These are phyloP conservation scores for Pristis pectinata DNA, from an alignment of 2,797 vertebrate genomes.

Conservation along the genomic window DNA sequence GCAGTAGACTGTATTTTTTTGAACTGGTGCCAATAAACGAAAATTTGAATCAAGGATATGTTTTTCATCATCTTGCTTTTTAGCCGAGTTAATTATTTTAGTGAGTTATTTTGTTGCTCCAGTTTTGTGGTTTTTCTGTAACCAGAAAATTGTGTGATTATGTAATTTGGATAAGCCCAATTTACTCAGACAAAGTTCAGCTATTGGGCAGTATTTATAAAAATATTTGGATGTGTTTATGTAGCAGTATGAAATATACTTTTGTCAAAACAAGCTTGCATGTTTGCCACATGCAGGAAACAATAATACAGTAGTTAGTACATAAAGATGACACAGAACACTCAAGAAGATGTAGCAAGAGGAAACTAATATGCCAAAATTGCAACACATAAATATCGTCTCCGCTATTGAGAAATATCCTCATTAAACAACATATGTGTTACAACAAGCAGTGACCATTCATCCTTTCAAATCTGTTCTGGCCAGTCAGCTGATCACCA, in stretches of 20 bases:
- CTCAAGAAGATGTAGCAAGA: not conserved
- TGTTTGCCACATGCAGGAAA: not conserved
- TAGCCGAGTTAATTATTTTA: not conserved
- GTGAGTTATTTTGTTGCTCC: not conserved
- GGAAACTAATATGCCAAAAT: not conserved
- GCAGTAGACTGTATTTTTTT: not conserved
- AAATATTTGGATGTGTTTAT: constrained; percentile 4
- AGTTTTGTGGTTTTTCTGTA: not conserved
- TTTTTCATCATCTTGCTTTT: not conserved
- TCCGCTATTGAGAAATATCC: not conserved
- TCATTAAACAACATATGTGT: not conserved
- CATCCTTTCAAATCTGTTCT: not conserved
- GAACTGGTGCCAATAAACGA: not conserved
- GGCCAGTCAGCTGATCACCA: not conserved
- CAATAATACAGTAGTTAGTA: not conserved
- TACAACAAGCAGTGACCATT: not conserved
- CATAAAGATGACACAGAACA: not conserved
- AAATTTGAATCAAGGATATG: not conserved
- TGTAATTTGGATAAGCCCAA: not conserved
- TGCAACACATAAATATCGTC: not conserved
- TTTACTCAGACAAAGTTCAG: not conserved
- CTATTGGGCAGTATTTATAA: not conserved
- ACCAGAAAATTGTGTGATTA: not conserved
- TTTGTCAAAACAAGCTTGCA: not conserved
- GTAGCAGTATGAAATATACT: not conserved